A percentile compares a stretch with the other conserved stretches of the same genome.
Evolutionary conservation across 2,888 invertebrate genomes (phyloP).

Genomic region (Rhodophaea formosa): DNA sequence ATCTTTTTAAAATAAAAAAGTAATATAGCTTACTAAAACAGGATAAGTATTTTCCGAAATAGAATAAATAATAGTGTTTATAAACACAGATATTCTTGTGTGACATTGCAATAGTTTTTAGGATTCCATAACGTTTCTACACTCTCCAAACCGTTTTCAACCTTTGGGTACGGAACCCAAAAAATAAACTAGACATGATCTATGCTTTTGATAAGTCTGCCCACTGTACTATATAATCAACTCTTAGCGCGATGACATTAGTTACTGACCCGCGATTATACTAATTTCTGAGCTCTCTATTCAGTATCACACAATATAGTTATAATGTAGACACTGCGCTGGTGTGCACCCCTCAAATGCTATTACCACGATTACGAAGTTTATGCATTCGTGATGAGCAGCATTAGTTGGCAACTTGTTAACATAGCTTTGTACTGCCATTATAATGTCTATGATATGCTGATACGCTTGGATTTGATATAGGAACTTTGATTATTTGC

Average conservation of each 20-base stretch:
- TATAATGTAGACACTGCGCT: neutral
- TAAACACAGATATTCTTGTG: no score
- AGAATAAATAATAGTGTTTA: neutral
- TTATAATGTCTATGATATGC: slow-evolving; percentile 66
- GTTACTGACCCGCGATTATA: neutral
- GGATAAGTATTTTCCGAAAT: neutral
- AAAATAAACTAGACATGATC: no score
- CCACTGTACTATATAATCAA: no score
- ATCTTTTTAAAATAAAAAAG: no score
- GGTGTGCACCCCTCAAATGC: slow-evolving; percentile 3
- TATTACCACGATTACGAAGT: slow-evolving; percentile 38
- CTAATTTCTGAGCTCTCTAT: neutral
- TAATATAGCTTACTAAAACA: neutral
- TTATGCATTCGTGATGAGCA: slow-evolving; percentile 67
- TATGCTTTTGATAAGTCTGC: no score
- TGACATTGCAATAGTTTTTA: no score
- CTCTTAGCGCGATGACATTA: neutral
- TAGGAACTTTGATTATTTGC: slow-evolving; percentile 11
- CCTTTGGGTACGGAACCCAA: no score
- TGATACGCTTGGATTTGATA: slow-evolving; percentile 38
- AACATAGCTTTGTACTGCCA: slow-evolving; percentile 61
- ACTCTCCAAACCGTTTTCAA: no score
- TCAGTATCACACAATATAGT: neutral
- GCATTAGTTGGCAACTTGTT: slow-evolving; percentile 63
- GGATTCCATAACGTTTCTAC: no score